Evolutionary conservation across 2,797 vertebrate species (phyloP).

Genomic region (Prionace glauca): DNA sequence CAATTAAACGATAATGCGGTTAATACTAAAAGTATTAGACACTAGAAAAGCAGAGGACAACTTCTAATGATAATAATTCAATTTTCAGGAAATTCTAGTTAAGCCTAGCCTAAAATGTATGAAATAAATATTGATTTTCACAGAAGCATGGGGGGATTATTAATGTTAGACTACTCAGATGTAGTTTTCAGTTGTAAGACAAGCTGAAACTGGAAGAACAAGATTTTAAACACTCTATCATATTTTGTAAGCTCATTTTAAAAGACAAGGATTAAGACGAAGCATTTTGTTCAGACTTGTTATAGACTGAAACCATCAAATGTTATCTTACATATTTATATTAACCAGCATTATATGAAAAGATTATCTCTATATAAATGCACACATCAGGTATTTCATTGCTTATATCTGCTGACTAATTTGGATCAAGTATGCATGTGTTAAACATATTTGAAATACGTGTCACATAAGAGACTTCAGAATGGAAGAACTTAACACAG

Average conservation of each 20-base stretch:
- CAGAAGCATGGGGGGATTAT: background rate
- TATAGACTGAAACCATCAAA: background rate
- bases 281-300: slow-evolving; percentile 21
- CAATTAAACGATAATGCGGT: background rate
- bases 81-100: background rate
- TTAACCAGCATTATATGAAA: background rate
- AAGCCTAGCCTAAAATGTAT: background rate
- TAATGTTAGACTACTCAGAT: background rate
- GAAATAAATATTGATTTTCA: slow-evolving; percentile 1
- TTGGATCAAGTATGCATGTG: background rate
- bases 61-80: background rate
- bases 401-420: slow-evolving; percentile 4
- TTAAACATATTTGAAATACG: slow-evolving; percentile 29
- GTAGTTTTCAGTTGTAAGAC: background rate
- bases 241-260: background rate
- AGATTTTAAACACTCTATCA: background rate
- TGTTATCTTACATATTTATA: background rate
- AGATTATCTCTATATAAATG: background rate
- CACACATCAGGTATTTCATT: background rate
- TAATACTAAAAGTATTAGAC: background rate
- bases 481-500: slow-evolving; percentile 14
- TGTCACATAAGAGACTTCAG: background rate
- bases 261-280: background rate
- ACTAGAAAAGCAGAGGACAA: background rate
- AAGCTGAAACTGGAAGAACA: background rate